A percentile compares a stretch with the other conserved stretches of the same genome.
Evolutionary conservation across 2,113 vertebrate species (phyloP).

Genomic region (Callithrix jacchus): DNA sequence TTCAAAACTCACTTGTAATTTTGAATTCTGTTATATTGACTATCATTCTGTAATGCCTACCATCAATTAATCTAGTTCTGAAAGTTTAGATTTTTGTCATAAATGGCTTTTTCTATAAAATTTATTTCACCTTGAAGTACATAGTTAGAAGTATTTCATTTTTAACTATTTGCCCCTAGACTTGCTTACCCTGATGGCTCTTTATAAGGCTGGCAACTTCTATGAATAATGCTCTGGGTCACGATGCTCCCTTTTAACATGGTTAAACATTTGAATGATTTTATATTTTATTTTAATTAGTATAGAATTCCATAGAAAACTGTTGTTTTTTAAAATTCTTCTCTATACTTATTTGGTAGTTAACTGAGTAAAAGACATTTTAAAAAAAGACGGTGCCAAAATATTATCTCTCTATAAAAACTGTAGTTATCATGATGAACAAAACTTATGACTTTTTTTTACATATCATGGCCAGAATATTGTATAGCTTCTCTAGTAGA

Average conservation of each 20-base stretch:
- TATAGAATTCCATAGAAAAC: neutral
- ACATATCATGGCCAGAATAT: neutral
- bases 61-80: neutral
- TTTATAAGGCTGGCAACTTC: neutral
- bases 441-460: neutral
- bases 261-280: neutral
- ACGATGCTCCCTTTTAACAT: neutral
- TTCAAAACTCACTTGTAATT: neutral
- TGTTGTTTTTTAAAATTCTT: neutral
- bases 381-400: neutral
- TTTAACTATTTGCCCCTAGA: neutral
- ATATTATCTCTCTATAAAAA: neutral
- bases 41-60: neutral
- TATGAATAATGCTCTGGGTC: neutral
- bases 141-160: neutral
- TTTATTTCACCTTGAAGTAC: neutral
- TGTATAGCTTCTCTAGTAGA: neutral
- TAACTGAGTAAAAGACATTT: neutral
- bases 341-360: neutral
- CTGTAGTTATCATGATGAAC: neutral
- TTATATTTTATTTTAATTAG: neutral
- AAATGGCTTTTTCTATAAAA: neutral
- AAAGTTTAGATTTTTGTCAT: neutral
- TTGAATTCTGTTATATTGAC: neutral
- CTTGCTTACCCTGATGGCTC: neutral